Percentiles rank a stretch among this genome's conserved stretches.
phyloP scores from a whole-genome alignment of 2,797 vertebrate species.

The Agapornis canus region DNA sequence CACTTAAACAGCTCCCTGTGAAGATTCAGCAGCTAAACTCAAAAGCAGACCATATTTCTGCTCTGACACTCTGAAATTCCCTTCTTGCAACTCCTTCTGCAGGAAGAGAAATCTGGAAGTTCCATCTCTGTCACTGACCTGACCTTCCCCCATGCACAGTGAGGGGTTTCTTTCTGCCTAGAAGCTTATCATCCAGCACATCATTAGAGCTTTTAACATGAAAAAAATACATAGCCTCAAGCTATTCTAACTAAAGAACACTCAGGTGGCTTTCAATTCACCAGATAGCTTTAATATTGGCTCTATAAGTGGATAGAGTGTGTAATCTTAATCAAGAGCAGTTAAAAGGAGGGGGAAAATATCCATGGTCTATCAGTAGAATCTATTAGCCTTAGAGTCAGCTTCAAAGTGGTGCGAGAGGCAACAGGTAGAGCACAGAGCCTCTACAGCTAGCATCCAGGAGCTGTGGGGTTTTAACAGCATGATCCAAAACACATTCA shows the following conservation, averaged over 20 bases:
- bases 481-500: neutral
- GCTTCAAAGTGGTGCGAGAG: neutral
- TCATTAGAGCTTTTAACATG: slow-evolving; percentile 64
- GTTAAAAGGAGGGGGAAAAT: slow-evolving; percentile 16
- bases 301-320: slow-evolving; percentile 4
- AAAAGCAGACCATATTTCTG: slow-evolving; percentile 10
- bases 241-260: slow-evolving; percentile 52
- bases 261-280: slow-evolving; percentile 43
- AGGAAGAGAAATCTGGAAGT: slow-evolving; percentile 52
- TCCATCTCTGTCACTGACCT: slow-evolving; percentile 39
- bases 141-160: slow-evolving; percentile 25
- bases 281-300: slow-evolving; percentile 49
- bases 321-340: slow-evolving; percentile 47
- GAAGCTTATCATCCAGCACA: slow-evolving; percentile 51
- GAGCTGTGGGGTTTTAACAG: neutral
- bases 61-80: neutral
- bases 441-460: neutral
- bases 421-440: neutral
- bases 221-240: slow-evolving; percentile 49
- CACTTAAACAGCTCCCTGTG: neutral
- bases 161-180: slow-evolving; percentile 31
- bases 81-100: slow-evolving; percentile 33
- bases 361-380: neutral
- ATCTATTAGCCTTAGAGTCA: slow-evolving; percentile 13
- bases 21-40: slow-evolving; percentile 3